Conservation (phyloP, 1,140 invertebrate species). For the Metaphire vulgaris region DNA sequence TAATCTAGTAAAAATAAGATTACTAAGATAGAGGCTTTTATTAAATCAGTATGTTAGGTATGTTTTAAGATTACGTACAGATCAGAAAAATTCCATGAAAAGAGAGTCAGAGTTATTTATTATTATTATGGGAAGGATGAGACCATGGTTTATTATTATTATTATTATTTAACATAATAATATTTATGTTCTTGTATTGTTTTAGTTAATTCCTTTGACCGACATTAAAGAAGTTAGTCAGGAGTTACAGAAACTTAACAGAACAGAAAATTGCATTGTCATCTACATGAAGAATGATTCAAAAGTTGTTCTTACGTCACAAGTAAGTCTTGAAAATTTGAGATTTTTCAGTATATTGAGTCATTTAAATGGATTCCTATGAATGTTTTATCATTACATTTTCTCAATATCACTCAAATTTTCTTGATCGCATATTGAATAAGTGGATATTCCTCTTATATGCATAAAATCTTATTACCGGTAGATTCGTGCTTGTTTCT, state of each 20-base stretch:
- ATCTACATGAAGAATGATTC: constrained; percentile 48
- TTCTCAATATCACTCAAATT: neutral
- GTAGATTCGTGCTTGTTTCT: too few relatives aligned
- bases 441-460: too few relatives aligned
- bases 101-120: neutral
- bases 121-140: neutral
- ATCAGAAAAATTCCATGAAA: too few relatives aligned
- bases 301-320: constrained; percentile 51
- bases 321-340: constrained; percentile 39
- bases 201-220: constrained; percentile 51
- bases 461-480: too few relatives aligned
- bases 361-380: neutral
- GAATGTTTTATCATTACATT: neutral
- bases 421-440: too few relatives aligned
- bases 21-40: too few relatives aligned
- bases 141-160: too few relatives aligned
- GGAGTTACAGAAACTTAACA: constrained; percentile 52
- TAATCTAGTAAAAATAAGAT: too few relatives aligned
- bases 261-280: constrained; percentile 52
- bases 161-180: neutral
- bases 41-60: too few relatives aligned
- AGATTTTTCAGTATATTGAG: too few relatives aligned
- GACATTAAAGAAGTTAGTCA: constrained; percentile 51
- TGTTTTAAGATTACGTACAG: too few relatives aligned
- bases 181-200: constrained; percentile 17